Base-by-base conservation (phyloP, 2,113 vertebrate genomes). In the Cryptotis parvus region DNA sequence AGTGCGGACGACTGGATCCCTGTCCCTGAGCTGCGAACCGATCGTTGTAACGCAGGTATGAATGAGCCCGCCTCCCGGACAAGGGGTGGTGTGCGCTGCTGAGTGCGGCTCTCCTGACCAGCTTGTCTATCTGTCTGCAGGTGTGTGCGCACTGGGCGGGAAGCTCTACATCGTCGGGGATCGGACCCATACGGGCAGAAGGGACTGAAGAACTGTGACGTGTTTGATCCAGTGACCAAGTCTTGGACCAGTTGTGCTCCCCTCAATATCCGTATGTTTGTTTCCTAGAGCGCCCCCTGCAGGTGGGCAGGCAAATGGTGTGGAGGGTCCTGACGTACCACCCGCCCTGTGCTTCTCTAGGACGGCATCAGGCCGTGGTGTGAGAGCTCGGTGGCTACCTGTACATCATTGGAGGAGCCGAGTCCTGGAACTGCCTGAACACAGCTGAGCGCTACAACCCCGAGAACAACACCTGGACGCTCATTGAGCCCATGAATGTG, bases 121-220 rank as follows among this genome's bases (percentile, higher is more conserved):
- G 58, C 43, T 31, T 69, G 4, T 58, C 39, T 58, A 79, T 85
- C 1, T 82, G 33, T 27, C 74, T 6, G 5, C 90, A 99, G 99
- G 99, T 58, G 99, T 99, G 35, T 99, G 99, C 93, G 98, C 99
- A 95, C 97, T 99, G 94, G 98, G 98, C 43, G 99, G 98, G 95
- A 99, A 99, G 87, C 97, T 99, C 18, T 99, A 99, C 63, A 99
- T 99, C 41, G 98, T 99, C 94, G 99, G 99, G 94, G 99, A 29
- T 99, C 99, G 2, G 99, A 99, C 98, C 99, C 99, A 79, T 99
- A 99, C 0, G 99, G 99, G 83, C 99, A 99, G 92, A 99, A 99
- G 96, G 99, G 99, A 95, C 97, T 99, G 94, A 99, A 99, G 98
- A 99, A 99, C 94, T 99, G 99, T 92, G 99, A 99, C 14, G 98